Percentiles rank a stretch among this genome's conserved stretches.
phyloP scores from a whole-genome alignment of 2,113 vertebrate species.

The Athene noctua region DNA sequence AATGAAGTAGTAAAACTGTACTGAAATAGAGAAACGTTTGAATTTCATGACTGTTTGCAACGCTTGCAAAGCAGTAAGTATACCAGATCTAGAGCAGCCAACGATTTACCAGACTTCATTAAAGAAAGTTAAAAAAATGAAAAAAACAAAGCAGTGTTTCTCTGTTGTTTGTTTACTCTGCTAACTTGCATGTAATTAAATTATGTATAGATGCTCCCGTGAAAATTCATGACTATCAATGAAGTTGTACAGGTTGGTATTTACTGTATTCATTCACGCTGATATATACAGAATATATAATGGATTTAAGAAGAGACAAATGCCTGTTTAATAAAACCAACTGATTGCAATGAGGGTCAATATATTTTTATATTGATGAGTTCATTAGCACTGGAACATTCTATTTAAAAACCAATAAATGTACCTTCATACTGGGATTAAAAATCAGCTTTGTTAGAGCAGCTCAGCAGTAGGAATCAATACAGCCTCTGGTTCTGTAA shows the following conservation, averaged over 20 bases:
- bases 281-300: slow-evolving; percentile 23
- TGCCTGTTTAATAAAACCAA: slow-evolving; percentile 63
- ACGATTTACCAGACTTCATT: not conserved
- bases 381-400: slow-evolving; percentile 57
- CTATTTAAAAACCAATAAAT: slow-evolving; percentile 57
- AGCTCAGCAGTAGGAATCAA: not conserved
- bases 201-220: slow-evolving; percentile 10
- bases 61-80: not conserved
- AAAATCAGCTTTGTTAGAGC: slow-evolving; percentile 44
- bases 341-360: slow-evolving; percentile 34
- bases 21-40: not conserved
- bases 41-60: not conserved
- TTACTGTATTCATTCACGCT: slow-evolving; percentile 8
- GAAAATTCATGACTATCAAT: slow-evolving; percentile 49
- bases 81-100: not conserved
- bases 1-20: not conserved
- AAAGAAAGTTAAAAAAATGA: not conserved
- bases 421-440: slow-evolving; percentile 15
- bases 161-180: not conserved
- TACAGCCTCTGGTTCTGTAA: not conserved
- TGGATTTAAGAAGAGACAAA: slow-evolving; percentile 34
- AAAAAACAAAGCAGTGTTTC: not conserved
- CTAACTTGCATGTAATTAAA: slow-evolving; percentile 29
- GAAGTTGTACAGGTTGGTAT: slow-evolving; percentile 14
- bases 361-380: slow-evolving; percentile 45